Percentiles rank a stretch among this genome's conserved stretches.
phyloP scores from a whole-genome alignment of 1,140 invertebrate species.

The Metopolophium dirhodum region DNA sequence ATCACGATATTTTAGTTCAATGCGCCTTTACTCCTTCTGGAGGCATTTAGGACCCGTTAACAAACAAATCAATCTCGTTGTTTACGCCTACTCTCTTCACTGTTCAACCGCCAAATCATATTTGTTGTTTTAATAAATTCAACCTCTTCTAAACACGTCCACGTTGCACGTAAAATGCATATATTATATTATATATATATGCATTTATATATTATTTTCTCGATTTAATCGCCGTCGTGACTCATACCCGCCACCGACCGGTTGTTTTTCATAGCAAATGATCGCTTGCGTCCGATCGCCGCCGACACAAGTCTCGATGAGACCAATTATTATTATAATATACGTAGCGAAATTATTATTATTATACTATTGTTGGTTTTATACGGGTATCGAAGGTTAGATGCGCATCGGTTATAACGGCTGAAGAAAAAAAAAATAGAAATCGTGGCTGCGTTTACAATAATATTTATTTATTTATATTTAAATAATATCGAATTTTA shows the following conservation, averaged over 20 bases:
- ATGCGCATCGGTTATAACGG: neutral
- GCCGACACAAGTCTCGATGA: neutral
- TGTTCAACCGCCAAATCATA: neutral
- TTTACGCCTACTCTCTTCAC: neutral
- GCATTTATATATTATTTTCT: neutral
- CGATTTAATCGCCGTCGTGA: neutral
- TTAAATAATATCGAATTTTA: neutral
- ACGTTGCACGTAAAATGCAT: neutral
- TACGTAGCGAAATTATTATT: neutral
- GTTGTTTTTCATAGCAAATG: conserved; percentile 12
- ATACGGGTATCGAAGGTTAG: neutral
- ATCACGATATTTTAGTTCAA: neutral
- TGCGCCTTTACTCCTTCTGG: neutral
- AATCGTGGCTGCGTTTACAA: neutral
- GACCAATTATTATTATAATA: conserved; percentile 28
- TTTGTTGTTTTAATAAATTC: neutral
- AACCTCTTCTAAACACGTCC: neutral
- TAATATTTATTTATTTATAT: no score
- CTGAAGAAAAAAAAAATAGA: neutral
- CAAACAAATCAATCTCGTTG: neutral
- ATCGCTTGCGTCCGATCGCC: neutral
- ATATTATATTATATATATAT: neutral
- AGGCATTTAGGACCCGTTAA: neutral
- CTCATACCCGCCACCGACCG: neutral
- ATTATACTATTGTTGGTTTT: conserved; percentile 17